Percentiles rank a stretch among this genome's conserved stretches.
Conservation (phyloP, 2,888 invertebrate species). For the Ryuthela nishihirai region DNA sequence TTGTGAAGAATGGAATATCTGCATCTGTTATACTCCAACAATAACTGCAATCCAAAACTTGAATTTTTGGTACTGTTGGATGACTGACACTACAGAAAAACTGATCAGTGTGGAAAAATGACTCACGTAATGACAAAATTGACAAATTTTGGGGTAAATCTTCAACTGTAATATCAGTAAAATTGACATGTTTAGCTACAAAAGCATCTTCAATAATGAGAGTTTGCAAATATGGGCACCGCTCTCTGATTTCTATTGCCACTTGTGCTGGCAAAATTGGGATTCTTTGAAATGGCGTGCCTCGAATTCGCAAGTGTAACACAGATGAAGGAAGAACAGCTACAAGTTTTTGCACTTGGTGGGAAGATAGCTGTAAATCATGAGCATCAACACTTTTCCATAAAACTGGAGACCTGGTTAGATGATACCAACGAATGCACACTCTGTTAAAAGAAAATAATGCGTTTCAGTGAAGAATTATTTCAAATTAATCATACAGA, state of each 20-base stretch:
- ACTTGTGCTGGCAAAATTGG: constrained; percentile 21
- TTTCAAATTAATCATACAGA: background rate
- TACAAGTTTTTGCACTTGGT: constrained; percentile 28
- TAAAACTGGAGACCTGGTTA: constrained; percentile 19
- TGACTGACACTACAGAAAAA: constrained; percentile 33
- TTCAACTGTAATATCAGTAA: constrained; percentile 33
- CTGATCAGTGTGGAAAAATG: constrained; percentile 34
- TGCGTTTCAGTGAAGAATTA: background rate
- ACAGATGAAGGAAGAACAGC: constrained; percentile 24
- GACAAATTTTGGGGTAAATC: constrained; percentile 28
- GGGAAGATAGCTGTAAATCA: constrained; percentile 27
- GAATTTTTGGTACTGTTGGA: constrained; percentile 28
- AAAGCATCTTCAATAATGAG: constrained; percentile 30
- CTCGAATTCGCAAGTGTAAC: constrained; percentile 19
- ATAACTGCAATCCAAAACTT: constrained; percentile 20
- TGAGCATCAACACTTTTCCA: constrained; percentile 33
- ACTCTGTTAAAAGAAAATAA: constrained; percentile 9
- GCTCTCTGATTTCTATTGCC: constrained; percentile 20
- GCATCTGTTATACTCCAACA: constrained; percentile 30
- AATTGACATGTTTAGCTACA: constrained; percentile 22
- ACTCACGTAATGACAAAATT: constrained; percentile 21
- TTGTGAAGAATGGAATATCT: constrained; percentile 27
- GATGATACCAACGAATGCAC: constrained; percentile 29
- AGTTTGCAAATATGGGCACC: constrained; percentile 22
- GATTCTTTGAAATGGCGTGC: constrained; percentile 21